These are phyloP conservation scores for Melierax canorus DNA, from an alignment of 2,113 vertebrate genomes.

Conservation along the genomic window DNA sequence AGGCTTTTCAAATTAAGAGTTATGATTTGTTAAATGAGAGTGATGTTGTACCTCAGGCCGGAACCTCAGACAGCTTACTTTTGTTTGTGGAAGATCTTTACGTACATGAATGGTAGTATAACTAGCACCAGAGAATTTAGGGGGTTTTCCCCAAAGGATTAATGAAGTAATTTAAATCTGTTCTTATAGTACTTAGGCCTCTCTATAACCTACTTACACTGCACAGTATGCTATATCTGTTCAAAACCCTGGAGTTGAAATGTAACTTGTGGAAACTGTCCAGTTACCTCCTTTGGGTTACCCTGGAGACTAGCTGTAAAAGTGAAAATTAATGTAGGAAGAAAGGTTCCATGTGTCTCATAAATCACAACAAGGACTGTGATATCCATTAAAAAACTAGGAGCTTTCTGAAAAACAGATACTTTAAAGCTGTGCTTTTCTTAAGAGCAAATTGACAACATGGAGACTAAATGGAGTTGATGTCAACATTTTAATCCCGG, in stretches of 20 bases:
- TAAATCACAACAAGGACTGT: not conserved
- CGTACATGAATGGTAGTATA: not conserved
- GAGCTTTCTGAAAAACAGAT: not conserved
- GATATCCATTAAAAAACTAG: not conserved
- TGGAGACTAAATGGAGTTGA: not conserved
- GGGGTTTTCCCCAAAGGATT: not conserved
- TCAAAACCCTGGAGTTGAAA: not conserved
- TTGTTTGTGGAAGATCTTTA: not conserved
- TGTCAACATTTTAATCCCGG: too few species aligned
- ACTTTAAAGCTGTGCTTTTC: not conserved
- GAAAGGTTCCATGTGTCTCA: not conserved
- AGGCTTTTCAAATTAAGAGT: not conserved
- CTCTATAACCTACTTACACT: not conserved
- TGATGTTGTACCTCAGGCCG: not conserved
- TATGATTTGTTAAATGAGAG: not conserved
- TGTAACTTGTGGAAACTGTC: not conserved
- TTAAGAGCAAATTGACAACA: not conserved
- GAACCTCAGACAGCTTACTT: not conserved
- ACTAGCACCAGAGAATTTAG: not conserved
- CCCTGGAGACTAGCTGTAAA: not conserved
- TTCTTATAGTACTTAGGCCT: not conserved
- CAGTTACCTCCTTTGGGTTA: not conserved
- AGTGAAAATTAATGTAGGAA: not conserved
- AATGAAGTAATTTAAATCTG: not conserved
- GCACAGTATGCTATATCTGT: accelerated